phyloP scores from a whole-genome alignment of 2,797 vertebrate species.

The Thunnus albacares region DNA sequence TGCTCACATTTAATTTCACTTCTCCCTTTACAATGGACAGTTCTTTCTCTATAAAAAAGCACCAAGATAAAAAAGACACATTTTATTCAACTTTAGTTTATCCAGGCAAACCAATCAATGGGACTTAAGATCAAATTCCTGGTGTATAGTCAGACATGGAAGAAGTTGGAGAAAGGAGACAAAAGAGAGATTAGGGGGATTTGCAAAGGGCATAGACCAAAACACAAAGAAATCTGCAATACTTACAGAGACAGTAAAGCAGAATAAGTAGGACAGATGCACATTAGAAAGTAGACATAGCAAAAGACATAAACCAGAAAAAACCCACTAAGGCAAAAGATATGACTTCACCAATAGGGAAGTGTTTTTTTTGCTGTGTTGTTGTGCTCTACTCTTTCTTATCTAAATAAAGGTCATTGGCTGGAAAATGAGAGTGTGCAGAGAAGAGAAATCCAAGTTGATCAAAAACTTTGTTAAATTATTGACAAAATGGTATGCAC shows the following conservation, averaged over 20 bases:
- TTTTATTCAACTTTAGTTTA: constrained; percentile 6
- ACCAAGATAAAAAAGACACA: constrained; percentile 2
- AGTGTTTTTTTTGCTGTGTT: constrained; percentile 14
- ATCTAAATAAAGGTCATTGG: constrained; percentile 48
- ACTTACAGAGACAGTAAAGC: background rate
- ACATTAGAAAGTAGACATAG: background rate
- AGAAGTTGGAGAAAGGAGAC: background rate
- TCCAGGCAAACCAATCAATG: constrained; percentile 2
- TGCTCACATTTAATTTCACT: constrained; percentile 43
- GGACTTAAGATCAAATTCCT: constrained; percentile 10
- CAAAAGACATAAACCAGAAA: background rate
- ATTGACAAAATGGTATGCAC: accelerated
- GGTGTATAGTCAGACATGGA: background rate
- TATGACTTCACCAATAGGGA: constrained; percentile 3
- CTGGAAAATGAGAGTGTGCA: constrained; percentile 30
- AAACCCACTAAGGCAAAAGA: background rate
- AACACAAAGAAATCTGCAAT: background rate
- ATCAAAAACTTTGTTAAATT: accelerated
- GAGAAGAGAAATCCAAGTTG: background rate
- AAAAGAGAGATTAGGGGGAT: background rate
- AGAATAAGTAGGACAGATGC: background rate
- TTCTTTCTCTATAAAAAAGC: constrained; percentile 48
- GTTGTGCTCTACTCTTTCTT: background rate
- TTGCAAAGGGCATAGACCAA: background rate
- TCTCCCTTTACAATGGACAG: constrained; percentile 51